Base-by-base conservation (phyloP, 2,113 vertebrate species). In the Cyanoliseus patagonus region DNA sequence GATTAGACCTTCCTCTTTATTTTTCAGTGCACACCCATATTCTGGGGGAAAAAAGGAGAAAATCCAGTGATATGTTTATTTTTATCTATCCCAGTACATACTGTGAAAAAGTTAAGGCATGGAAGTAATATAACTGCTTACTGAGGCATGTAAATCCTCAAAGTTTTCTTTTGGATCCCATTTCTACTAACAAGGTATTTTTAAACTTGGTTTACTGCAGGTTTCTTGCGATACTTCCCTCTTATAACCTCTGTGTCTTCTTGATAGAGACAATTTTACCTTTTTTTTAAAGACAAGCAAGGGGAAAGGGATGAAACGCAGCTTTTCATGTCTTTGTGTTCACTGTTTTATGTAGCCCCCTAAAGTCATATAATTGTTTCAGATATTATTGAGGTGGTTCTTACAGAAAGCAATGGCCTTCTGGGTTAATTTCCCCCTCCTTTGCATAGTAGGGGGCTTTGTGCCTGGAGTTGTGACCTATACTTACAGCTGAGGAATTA, bases 121-220 rank as follows among this genome's bases (percentile, higher is more conserved):
- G 33, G 41, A 72, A 89, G 67, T 76, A 79, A 70, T 83, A 25
- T 35, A 68, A 68, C 18, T 81, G 64, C 31, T 37, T 87, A 84
- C 44, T 83, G 28, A 79, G 73, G 73, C 80, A 55, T 75, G 25
- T 92, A 90, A 83, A 64, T 66, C 80, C 66, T 94, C 80, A 42
- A 64, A 82, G 39, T 68, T 92, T 94, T 85, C 31, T 88, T 67
- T 74, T 69, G 25, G 37, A 84, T 92, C 51, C 19, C 8, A 22
- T 88, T 92, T 92, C 64, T 53, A 68, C 47, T 88, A 93, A 64
- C 68, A 92, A 95, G 81, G 67, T 92, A 64, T 78, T 95, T 86
- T 94, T 95, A 88, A 97, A 57, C 70, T 94, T 74, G 64, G 76
- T 85, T 97, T n/a, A 90, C 79, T 86, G 67, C 59, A 47, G 83